A percentile compares a stretch with the other conserved stretches of the same genome.
phyloP scores from a whole-genome alignment of 1,140 invertebrate species.

The Laupala kohalensis region DNA sequence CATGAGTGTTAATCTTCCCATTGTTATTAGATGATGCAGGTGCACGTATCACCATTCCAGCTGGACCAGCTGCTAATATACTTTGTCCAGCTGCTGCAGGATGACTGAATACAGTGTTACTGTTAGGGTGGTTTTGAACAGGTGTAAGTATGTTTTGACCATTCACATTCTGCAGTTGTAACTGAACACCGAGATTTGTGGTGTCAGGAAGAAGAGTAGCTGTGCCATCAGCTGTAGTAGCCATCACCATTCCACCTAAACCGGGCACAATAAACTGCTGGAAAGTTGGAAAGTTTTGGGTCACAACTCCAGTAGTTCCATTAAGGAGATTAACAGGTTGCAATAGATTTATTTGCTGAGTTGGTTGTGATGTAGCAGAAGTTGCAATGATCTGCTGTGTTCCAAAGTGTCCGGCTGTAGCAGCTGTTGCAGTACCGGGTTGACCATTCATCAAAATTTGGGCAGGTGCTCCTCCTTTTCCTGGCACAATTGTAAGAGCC shows the following conservation, averaged over 20 bases:
- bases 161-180: constrained; percentile 67
- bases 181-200: constrained; percentile 50
- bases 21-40: constrained; percentile 41
- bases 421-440: constrained; percentile 25
- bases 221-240: constrained; percentile 44
- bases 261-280: constrained; percentile 73
- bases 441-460: constrained; percentile 60
- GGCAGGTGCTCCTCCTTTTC: constrained; percentile 52
- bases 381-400: constrained; percentile 47
- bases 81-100: constrained; percentile 41
- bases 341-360: constrained; percentile 61
- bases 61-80: constrained; percentile 50
- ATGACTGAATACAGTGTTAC: constrained; percentile 27
- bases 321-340: constrained; percentile 70
- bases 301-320: constrained; percentile 49
- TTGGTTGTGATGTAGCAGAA: constrained; percentile 45
- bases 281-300: constrained; percentile 59
- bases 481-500: constrained; percentile 59
- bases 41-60: constrained; percentile 63
- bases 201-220: constrained; percentile 50
- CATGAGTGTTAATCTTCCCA: constrained; percentile 39
- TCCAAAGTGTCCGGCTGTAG: constrained; percentile 41
- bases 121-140: constrained; percentile 42
- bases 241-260: constrained; percentile 60
- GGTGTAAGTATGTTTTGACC: constrained; percentile 62